Base-by-base conservation (phyloP, 2,113 vertebrate genomes). In the Grammomys dolichurus region DNA sequence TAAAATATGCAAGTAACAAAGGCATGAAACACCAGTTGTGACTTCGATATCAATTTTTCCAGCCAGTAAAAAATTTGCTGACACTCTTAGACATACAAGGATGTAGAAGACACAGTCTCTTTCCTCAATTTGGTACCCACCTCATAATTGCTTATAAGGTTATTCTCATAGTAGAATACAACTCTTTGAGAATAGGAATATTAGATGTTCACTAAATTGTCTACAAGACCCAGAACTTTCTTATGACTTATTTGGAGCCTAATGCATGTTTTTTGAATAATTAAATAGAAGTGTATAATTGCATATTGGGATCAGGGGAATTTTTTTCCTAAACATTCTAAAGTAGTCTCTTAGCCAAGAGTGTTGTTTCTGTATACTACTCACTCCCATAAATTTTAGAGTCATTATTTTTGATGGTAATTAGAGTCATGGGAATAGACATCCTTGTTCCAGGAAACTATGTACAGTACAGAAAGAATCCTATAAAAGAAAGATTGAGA, bases 1-100 rank as follows among this genome's bases (percentile, higher is more conserved):
- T 69, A 70, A 91, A 93, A 86, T 56, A 92, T 70, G 20, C 7
- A 85, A 82, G 69, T 14, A n/a, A 92, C 12, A 63, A 75, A 81
- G 80, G 33, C 0, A 82, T 19, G 2, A 84, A 80, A 46, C 14
- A 78, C 33, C 40, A 73, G 51, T 4, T 46, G 19, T 92, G 43
- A 63, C 48, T 65, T n/a, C 48, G 60, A 3, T 16, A 63, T 63
- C 86, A 51, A 81, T 26, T 40, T 94, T 2, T 54, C 7, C 43
- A 40, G 3, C 3, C 60, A 82, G 36, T 87, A 72, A 92, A 63
- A 63, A 70, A 77, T 46, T 90, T 76, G 76, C 22, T 77, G 80
- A 87, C 22, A 2, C 43, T 11, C 36, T 46, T 40, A 70, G 60
- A 5, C 48, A 87, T 31, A 22, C 6, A 11, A 20, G 75, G 31